Percentiles rank a stretch among this genome's conserved stretches.
phyloP scores from a whole-genome alignment of 2,113 vertebrate genomes.

The Romanogobio albipinnatus region DNA sequence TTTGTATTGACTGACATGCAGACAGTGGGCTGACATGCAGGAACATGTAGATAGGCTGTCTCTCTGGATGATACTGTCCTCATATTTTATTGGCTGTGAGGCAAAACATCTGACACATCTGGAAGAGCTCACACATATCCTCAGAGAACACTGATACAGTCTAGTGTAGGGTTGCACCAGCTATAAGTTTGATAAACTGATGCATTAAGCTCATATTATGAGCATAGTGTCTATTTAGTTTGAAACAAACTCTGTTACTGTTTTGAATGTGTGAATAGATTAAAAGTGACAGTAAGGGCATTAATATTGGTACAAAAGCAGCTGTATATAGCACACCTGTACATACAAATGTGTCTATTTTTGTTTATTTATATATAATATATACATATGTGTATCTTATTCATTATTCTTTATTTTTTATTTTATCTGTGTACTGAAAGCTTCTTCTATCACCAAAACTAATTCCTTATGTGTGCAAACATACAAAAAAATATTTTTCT shows the following conservation, averaged over 20 bases:
- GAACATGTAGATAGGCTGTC: not conserved
- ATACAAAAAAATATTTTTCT: no score
- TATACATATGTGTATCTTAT: no score
- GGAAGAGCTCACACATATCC: slow-evolving; percentile 7
- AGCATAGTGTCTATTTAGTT: not conserved
- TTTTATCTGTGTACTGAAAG: no score
- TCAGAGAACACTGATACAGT: not conserved
- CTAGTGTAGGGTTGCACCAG: not conserved
- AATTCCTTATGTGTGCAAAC: no score
- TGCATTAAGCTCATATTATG: not conserved
- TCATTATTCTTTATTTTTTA: no score
- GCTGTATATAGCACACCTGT: no score
- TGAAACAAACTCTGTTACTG: not conserved
- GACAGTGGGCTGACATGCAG: not conserved
- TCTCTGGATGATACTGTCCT: not conserved
- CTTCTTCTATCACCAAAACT: no score
- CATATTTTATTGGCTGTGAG: not conserved
- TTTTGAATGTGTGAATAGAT: not conserved
- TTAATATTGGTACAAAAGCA: not conserved
- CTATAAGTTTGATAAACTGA: slow-evolving; percentile 1
- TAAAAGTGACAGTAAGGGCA: not conserved
- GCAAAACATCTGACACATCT: slow-evolving; percentile 9
- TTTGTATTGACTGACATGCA: not conserved
- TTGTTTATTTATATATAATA: no score
- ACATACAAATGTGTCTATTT: no score